These are phyloP conservation scores for Gallinago solitaria DNA, from an alignment of 2,797 vertebrate genomes.

Conservation along the genomic window DNA sequence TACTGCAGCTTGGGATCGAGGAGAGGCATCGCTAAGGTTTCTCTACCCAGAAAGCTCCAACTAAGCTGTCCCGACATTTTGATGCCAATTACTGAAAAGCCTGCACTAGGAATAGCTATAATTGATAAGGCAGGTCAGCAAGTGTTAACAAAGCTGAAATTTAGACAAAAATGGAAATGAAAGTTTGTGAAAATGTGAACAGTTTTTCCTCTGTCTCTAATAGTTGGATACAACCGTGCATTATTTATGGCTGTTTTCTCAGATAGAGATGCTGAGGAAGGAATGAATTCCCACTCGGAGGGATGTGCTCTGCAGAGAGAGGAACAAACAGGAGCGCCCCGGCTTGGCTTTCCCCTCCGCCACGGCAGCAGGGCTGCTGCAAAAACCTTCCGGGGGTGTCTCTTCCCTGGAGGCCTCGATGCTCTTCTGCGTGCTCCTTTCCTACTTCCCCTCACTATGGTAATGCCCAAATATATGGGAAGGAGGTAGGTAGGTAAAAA, in stretches of 20 bases:
- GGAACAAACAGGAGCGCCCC: fast-evolving
- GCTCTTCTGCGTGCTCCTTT: not conserved
- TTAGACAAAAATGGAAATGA: not conserved
- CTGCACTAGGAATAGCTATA: not conserved
- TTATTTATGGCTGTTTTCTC: not conserved
- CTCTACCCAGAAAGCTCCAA: not conserved
- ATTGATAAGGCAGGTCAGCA: slow-evolving; percentile 4
- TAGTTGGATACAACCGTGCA: not conserved
- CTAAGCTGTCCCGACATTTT: not conserved
- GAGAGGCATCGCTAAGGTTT: not conserved
- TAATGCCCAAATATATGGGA: not conserved
- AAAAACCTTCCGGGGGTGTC: fast-evolving
- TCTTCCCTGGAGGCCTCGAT: fast-evolving
- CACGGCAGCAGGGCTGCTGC: not conserved
- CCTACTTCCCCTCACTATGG: not conserved
- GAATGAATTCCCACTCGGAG: not conserved
- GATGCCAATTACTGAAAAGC: not conserved
- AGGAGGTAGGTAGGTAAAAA: not conserved
- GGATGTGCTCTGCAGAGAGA: not conserved
- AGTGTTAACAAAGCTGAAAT: not conserved
- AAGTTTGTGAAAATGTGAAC: not conserved
- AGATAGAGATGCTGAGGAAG: not conserved
- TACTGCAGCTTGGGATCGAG: not conserved
- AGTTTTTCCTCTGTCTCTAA: not conserved
- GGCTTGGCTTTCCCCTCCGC: fast-evolving